These are phyloP conservation scores for Parochlus steinenii DNA, from an alignment of 2,888 invertebrate species.

Conservation along the genomic window DNA sequence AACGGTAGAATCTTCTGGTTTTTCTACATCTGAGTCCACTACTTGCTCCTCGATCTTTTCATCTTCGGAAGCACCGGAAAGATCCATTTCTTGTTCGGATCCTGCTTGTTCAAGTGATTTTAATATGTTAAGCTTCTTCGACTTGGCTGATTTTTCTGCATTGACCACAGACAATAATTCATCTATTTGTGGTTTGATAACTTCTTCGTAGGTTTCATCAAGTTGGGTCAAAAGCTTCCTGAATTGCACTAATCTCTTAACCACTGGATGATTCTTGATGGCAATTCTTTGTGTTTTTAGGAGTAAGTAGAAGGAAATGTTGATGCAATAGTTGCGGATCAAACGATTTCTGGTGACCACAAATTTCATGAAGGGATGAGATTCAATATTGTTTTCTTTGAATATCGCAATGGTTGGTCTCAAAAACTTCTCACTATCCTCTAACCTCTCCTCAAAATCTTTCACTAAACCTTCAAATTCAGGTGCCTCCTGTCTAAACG, in stretches of 20 bases:
- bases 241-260: constrained; percentile 67
- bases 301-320: constrained; percentile 71
- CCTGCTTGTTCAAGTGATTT: constrained; percentile 30
- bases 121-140: constrained; percentile 20
- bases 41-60: constrained; percentile 22
- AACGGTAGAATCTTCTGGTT: constrained; percentile 20
- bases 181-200: constrained; percentile 50
- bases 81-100: constrained; percentile 24
- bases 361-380: constrained; percentile 50
- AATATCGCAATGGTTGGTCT: constrained; percentile 49
- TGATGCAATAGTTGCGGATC: constrained; percentile 66
- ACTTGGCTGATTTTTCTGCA: constrained; percentile 24
- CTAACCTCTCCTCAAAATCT: constrained; percentile 59
- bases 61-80: constrained; percentile 31
- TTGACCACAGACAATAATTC: constrained; percentile 39
- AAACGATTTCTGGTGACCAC: constrained; percentile 51
- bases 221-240: constrained; percentile 58
- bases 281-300: constrained; percentile 58
- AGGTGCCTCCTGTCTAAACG: constrained; percentile 73
- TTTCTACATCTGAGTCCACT: constrained; percentile 23
- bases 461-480: constrained; percentile 63
- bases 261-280: constrained; percentile 74
- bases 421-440: constrained; percentile 45
- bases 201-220: constrained; percentile 48
- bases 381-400: constrained; percentile 41